These are phyloP conservation scores for Hoplostethus mediterraneus DNA, from an alignment of 2,797 vertebrate species.

Conservation along the genomic window DNA sequence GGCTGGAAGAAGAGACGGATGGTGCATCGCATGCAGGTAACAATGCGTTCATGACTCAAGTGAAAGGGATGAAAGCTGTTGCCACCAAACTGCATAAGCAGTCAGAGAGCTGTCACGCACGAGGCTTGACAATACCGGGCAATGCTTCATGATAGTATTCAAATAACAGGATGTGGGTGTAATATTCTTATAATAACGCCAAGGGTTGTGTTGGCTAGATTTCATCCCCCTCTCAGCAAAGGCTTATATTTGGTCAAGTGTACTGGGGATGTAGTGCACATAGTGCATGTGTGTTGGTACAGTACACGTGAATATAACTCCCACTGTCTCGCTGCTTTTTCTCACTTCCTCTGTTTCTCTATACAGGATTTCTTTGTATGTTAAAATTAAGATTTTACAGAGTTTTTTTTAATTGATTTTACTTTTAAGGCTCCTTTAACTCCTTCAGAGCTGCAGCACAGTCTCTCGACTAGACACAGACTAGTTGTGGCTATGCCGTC, in stretches of 20 bases:
- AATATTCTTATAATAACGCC: constrained; percentile 47
- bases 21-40: constrained; percentile 32
- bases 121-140: constrained; percentile 40
- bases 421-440: too few species aligned
- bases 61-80: constrained; percentile 47
- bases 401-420: too few species aligned
- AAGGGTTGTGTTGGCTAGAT: constrained; percentile 11
- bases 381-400: not conserved
- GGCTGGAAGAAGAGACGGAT: constrained; percentile 30
- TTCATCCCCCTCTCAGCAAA: constrained; percentile 18
- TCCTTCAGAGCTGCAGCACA: too few species aligned
- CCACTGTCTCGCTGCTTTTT: constrained; percentile 7
- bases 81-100: constrained; percentile 26
- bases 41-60: constrained; percentile 34
- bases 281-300: not conserved
- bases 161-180: constrained; percentile 30
- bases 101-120: constrained; percentile 38
- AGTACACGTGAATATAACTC: constrained; percentile 23
- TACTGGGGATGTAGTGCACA: constrained; percentile 26
- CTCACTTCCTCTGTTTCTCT: not conserved
- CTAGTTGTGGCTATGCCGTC: not conserved
- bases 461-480: not conserved
- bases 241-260: constrained; percentile 37
- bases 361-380: not conserved
- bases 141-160: constrained; percentile 37